These are phyloP conservation scores for Melanaphis sacchari DNA, from an alignment of 1,140 invertebrate genomes.

Conservation along the genomic window DNA sequence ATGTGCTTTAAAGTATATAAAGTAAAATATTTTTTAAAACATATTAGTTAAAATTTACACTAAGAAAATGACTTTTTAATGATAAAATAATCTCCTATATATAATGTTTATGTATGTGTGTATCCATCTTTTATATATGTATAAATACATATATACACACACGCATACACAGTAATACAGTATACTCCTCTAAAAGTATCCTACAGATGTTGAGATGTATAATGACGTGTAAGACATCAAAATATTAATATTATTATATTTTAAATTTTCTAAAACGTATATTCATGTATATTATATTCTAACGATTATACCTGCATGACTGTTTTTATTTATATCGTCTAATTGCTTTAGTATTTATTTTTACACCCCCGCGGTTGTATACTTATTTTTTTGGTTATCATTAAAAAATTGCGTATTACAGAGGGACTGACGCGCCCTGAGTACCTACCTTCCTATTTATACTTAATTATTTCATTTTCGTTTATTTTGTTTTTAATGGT, in stretches of 20 bases:
- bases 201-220: neutral
- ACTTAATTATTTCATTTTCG: neutral
- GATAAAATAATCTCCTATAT: neutral
- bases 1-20: neutral
- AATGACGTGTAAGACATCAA: neutral
- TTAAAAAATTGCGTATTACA: neutral
- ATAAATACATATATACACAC: neutral
- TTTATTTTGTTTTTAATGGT: neutral
- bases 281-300: neutral
- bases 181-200: neutral
- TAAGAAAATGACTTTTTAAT: neutral
- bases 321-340: neutral
- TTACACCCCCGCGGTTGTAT: neutral
- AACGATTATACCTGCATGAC: neutral
- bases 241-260: neutral
- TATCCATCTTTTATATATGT: neutral
- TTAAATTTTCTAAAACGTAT: neutral
- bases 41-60: neutral
- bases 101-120: neutral
- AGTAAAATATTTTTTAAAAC: neutral
- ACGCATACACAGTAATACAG: neutral
- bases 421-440: too few relatives aligned
- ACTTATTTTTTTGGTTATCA: neutral
- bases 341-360: neutral
- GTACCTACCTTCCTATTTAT: neutral